Evolutionary conservation across 1,140 invertebrate genomes (phyloP).

Genomic region (Anthonomus grandis): DNA sequence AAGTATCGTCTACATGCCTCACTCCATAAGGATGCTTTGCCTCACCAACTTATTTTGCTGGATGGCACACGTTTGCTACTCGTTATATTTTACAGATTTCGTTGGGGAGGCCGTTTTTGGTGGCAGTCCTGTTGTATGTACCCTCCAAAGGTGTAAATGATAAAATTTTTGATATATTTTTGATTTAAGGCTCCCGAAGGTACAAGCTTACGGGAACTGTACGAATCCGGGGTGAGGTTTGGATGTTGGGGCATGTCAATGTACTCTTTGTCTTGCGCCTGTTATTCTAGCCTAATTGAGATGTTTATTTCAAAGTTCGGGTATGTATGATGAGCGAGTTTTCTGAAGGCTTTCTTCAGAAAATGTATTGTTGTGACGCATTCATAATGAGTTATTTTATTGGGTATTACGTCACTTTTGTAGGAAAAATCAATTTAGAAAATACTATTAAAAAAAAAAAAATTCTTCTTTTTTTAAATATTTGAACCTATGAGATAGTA

Average conservation of each 20-base stretch:
- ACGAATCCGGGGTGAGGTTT: constrained; percentile 89
- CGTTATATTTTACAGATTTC: constrained; percentile 95
- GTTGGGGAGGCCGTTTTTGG: constrained; percentile 93
- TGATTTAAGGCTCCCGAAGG: constrained; percentile 65
- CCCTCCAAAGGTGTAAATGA: neutral
- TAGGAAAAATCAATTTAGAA: too few species aligned
- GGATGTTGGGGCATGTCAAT: constrained; percentile 96
- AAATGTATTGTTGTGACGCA: too few species aligned
- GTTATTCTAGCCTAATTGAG: constrained; percentile 88
- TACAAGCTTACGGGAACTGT: constrained; percentile 59
- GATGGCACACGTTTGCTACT: constrained; percentile 97
- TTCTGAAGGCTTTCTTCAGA: too few species aligned
- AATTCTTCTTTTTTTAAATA: too few species aligned
- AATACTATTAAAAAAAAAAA: too few species aligned
- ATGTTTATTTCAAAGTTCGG: constrained; percentile 78
- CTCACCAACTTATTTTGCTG: constrained; percentile 94
- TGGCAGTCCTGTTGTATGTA: constrained; percentile 77
- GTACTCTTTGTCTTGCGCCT: constrained; percentile 91
- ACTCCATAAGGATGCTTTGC: constrained; percentile 81
- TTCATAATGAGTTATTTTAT: too few species aligned
- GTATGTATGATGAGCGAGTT: constrained; percentile 57
- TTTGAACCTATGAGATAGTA: too few species aligned
- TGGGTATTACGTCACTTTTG: too few species aligned
- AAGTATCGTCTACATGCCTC: constrained; percentile 88
- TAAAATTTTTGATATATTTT: neutral